Conservation (phyloP, 35 echinoderm and acorn worm species). For the Eucidaris tribuloides region DNA sequence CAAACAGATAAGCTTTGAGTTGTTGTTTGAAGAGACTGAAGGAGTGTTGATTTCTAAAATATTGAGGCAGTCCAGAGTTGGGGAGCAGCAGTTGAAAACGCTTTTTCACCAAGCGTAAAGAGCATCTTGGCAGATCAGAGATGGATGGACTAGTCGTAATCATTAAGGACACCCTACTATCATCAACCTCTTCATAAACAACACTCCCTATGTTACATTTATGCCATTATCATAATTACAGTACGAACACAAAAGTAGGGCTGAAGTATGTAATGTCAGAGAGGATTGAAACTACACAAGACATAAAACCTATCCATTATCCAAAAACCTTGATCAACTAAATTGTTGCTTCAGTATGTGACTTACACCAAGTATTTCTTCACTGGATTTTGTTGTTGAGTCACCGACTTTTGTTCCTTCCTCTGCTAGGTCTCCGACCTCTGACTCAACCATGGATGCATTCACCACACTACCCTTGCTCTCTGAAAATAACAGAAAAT, state of each 20-base stretch:
- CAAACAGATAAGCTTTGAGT: no score
- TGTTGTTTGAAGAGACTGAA: no score
- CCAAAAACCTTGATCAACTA: background rate
- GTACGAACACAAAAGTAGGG: background rate
- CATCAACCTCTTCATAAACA: no score
- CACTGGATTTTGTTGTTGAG: background rate
- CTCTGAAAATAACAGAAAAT: background rate
- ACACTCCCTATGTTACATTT: no score
- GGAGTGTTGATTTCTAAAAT: no score
- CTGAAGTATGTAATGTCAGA: background rate
- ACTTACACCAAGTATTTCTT: conserved; percentile 65
- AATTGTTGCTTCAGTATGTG: background rate
- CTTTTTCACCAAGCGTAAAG: no score
- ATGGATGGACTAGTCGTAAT: no score
- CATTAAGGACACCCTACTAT: no score
- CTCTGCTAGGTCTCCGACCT: conserved; percentile 17
- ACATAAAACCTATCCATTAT: background rate
- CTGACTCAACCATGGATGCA: conserved; percentile 67
- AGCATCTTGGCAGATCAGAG: no score
- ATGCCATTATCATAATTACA: no score
- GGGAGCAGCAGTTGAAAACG: no score
- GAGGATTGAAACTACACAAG: background rate
- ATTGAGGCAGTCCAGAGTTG: no score
- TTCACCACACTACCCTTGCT: conserved; percentile 63
- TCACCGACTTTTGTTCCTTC: background rate